A percentile compares a stretch with the other conserved stretches of the same genome.
phyloP scores from a whole-genome alignment of 2,888 invertebrate species.

The Gastracanthus pulcherrimus region DNA sequence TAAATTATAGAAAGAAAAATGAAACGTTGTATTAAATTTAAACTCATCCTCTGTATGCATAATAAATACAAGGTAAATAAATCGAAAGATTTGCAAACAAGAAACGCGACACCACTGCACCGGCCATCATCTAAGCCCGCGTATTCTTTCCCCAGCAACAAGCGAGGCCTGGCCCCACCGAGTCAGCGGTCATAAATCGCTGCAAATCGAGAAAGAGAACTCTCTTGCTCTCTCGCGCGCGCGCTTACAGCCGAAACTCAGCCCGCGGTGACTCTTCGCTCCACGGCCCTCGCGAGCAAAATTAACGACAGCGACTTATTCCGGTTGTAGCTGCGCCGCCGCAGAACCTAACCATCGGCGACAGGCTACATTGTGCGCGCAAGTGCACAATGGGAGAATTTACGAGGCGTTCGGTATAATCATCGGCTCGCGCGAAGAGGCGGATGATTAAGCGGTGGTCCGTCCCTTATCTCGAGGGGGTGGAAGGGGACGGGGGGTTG shows the following conservation, averaged over 20 bases:
- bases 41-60: too few relatives aligned
- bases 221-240: neutral
- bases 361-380: neutral
- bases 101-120: neutral
- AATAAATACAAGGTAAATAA: too few relatives aligned
- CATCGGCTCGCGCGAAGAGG: slow-evolving; percentile 30
- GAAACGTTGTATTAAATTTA: too few relatives aligned
- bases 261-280: slow-evolving; percentile 5
- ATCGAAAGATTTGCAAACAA: neutral
- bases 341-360: neutral
- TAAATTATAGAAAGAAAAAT: too few relatives aligned
- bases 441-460: slow-evolving; percentile 36
- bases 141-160: too few relatives aligned
- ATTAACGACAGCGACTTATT: neutral
- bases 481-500: too few relatives aligned
- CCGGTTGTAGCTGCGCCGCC: neutral
- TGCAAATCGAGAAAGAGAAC: neutral
- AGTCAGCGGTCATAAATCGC: neutral
- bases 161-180: neutral
- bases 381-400: slow-evolving; percentile 35
- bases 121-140: neutral
- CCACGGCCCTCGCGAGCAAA: neutral
- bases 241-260: neutral
- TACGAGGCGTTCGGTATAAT: slow-evolving; percentile 42
- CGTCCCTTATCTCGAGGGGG: neutral